Base-by-base conservation (phyloP, 2,888 invertebrate genomes). In the Agonum fuliginosum region DNA sequence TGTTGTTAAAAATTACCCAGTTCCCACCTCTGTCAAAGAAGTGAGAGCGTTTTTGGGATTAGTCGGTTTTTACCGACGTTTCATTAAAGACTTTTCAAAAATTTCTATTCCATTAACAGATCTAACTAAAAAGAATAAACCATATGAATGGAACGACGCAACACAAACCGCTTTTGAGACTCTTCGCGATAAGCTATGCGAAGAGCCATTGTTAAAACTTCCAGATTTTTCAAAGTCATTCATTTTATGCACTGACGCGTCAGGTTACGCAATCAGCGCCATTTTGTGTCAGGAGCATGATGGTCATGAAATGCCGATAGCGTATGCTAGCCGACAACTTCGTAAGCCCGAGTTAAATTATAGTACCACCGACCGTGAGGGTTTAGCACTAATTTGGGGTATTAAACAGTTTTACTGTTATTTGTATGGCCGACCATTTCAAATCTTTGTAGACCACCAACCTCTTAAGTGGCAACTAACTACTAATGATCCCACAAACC, bases 31-130 rank as follows among this genome's bases (percentile, higher is more conserved):
- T 12, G 73, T 79, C 3, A 79, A 48, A 4, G 80, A 80, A 2
- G 69, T 80, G 14, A n/a, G 78, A 58, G 20, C 78, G 0, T 83
- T 83, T 43, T 22, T 82, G 5, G 82, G 83, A 1, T 27, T 83
- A 8, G 48, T 78, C 6, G 79, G 78, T 1, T 80, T 75, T 24
- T 80, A 80, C 17, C n/a, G 80, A n/a, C 8, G 77, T 1, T 79
- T 80, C 12, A 71, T 80, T n/a, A 58, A 30, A 0, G 37, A 80
- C 10, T 80, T 78, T 20, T 41, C 78, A 0, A 17, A 48, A 22
- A 37, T 58, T n/a, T 75, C 79, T n/a, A 17, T 20, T 0, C 79
- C 80, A 3, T 46, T 80, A 2, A 80, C 79, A 19, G 10, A 2
- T 3, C 2, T 6, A 2, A 10, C 2, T 1, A 48, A 19, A 19